Percentiles rank a stretch among this genome's conserved stretches.
These are phyloP conservation scores for Mirounga angustirostris DNA, from an alignment of 2,113 vertebrate species.

Conservation along the genomic window DNA sequence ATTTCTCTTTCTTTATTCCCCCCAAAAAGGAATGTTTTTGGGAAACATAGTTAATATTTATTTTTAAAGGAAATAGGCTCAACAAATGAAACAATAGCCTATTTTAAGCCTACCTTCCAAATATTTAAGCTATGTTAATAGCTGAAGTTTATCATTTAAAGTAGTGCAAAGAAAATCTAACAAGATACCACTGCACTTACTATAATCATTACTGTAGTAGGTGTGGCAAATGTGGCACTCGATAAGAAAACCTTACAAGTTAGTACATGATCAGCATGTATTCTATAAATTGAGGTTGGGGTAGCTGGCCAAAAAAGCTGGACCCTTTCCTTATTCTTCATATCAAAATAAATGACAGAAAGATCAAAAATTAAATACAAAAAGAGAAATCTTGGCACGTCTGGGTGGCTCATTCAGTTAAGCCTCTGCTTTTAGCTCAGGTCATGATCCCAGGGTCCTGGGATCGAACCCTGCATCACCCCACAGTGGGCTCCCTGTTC, in stretches of 20 bases:
- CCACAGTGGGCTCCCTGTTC: not conserved
- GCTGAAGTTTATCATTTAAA: not conserved
- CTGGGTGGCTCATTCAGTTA: not conserved
- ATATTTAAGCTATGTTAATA: slow-evolving; percentile 2
- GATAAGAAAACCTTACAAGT: not conserved
- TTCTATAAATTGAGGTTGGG: not conserved
- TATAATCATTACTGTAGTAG: not conserved
- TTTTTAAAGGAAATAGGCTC: not conserved
- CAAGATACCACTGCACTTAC: not conserved
- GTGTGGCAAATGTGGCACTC: not conserved
- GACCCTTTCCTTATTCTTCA: not conserved
- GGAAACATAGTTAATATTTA: not conserved
- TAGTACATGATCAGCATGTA: not conserved
- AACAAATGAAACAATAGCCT: not conserved
- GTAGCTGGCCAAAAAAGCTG: not conserved
- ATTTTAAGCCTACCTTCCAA: not conserved
- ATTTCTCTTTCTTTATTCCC: not conserved
- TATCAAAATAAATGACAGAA: not conserved
- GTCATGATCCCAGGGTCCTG: not conserved
- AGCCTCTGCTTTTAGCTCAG: not conserved
- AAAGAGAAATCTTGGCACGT: not conserved
- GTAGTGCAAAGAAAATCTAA: not conserved
- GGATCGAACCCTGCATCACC: not conserved
- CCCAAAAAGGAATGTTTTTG: not conserved
- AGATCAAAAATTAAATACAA: not conserved